These are phyloP conservation scores for Mormyrops boulengeri DNA, from an alignment of 2,797 vertebrate species.

Conservation along the genomic window DNA sequence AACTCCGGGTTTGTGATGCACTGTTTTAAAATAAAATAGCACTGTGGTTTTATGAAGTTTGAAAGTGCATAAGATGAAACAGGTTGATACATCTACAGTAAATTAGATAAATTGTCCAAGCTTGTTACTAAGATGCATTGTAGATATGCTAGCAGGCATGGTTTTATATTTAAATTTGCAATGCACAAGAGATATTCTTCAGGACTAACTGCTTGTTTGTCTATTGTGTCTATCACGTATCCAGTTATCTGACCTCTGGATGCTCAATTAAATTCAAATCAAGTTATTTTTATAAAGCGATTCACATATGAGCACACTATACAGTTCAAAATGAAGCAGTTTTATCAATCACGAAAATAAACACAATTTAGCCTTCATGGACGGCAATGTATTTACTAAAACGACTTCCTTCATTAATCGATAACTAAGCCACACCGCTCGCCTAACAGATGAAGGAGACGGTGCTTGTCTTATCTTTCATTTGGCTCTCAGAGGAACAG, in stretches of 20 bases:
- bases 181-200: not conserved
- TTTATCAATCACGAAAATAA: not conserved
- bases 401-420: conserved; percentile 25
- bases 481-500: not conserved
- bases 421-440: conserved; percentile 25
- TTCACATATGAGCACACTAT: not conserved
- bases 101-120: not conserved
- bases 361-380: conserved; percentile 1
- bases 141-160: not conserved
- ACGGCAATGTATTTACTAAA: not conserved
- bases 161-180: not conserved
- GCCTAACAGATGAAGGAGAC: not conserved
- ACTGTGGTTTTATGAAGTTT: not conserved
- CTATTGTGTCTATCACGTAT: not conserved
- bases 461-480: conserved; percentile 2
- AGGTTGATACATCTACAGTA: not conserved
- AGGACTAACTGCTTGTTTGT: not conserved
- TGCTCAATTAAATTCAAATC: not conserved
- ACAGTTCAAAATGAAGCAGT: not conserved
- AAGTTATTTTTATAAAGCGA: not conserved
- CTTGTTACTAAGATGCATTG: not conserved
- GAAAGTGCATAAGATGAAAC: not conserved
- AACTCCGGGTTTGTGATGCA: not conserved
- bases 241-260: not conserved
- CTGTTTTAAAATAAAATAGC: not conserved